A percentile compares a stretch with the other conserved stretches of the same genome.
phyloP scores from a whole-genome alignment of 2,888 invertebrate genomes.

The Cloeon dipterum region DNA sequence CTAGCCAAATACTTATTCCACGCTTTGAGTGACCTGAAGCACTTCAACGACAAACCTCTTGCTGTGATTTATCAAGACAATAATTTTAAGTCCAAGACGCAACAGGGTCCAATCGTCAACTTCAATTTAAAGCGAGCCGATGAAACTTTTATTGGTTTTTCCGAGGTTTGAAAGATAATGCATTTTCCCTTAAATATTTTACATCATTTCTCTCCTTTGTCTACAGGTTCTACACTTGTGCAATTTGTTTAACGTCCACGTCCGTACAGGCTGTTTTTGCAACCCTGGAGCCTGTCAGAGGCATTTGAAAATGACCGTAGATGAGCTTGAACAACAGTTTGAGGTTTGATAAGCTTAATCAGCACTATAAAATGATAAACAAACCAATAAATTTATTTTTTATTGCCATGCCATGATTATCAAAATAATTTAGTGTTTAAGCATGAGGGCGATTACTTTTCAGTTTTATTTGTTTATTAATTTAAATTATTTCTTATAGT shows the following conservation, averaged over 20 bases:
- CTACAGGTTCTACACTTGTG: constrained; percentile 79
- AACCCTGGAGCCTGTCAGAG: constrained; percentile 87
- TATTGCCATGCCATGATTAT: neutral
- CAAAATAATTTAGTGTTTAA: neutral
- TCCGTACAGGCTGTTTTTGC: constrained; percentile 91
- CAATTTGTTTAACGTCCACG: constrained; percentile 57
- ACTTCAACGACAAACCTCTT: constrained; percentile 46
- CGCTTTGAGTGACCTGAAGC: constrained; percentile 34
- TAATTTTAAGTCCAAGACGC: constrained; percentile 29
- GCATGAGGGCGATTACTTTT: too few relatives aligned
- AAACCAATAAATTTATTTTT: constrained; percentile 4
- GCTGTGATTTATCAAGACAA: constrained; percentile 50
- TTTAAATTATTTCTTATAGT: too few relatives aligned
- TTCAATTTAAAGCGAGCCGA: constrained; percentile 64
- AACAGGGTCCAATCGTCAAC: constrained; percentile 69
- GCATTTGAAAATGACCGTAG: constrained; percentile 41
- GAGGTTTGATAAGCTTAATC: constrained; percentile 26
- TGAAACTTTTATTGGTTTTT: constrained; percentile 65
- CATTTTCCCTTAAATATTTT: neutral
- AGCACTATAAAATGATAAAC: too few relatives aligned
- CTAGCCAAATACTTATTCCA: constrained; percentile 50
- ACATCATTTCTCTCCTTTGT: constrained; percentile 10
- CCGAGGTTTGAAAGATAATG: constrained; percentile 35
- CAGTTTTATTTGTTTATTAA: too few relatives aligned
- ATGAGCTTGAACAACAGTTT: constrained; percentile 51